Percentiles rank a stretch among this genome's conserved stretches.
phyloP scores from a whole-genome alignment of 2,888 invertebrate genomes.

The Sialis fuliginosa region DNA sequence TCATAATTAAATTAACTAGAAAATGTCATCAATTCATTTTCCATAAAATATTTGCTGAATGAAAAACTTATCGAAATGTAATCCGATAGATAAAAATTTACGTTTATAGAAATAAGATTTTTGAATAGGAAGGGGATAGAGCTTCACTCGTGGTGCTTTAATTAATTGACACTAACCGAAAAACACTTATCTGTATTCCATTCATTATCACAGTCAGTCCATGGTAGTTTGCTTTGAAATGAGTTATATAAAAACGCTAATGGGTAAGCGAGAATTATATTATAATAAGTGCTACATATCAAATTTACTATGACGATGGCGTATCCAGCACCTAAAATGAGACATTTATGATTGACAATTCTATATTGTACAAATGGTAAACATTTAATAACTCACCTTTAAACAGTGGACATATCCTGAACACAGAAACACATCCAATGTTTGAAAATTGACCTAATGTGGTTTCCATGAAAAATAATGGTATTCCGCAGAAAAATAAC shows the following conservation, averaged over 20 bases:
- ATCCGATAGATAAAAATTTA: too few species aligned
- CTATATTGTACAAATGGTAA: not conserved
- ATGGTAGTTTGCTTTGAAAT: constrained; percentile 47
- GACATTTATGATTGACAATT: constrained; percentile 2
- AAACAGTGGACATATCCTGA: constrained; percentile 64
- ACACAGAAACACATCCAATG: constrained; percentile 65
- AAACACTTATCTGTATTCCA: constrained; percentile 72
- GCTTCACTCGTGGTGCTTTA: too few species aligned
- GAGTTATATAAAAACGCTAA: constrained; percentile 61
- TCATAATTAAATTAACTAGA: too few species aligned
- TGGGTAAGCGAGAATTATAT: constrained; percentile 72
- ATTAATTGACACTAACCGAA: constrained; percentile 26
- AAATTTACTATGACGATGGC: constrained; percentile 65
- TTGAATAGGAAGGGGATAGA: too few species aligned
- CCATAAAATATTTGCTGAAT: too few species aligned
- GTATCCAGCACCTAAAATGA: constrained; percentile 60
- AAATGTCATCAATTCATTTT: too few species aligned
- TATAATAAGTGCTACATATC: constrained; percentile 68
- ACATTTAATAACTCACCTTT: constrained; percentile 44
- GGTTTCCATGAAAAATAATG: constrained; percentile 75
- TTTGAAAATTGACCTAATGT: constrained; percentile 72
- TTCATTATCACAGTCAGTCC: constrained; percentile 56
- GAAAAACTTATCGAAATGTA: not conserved
- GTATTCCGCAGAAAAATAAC: constrained; percentile 65
- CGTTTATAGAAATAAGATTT: too few species aligned